Conservation (phyloP, 1,140 invertebrate genomes). For the Drosophila ananassae region DNA sequence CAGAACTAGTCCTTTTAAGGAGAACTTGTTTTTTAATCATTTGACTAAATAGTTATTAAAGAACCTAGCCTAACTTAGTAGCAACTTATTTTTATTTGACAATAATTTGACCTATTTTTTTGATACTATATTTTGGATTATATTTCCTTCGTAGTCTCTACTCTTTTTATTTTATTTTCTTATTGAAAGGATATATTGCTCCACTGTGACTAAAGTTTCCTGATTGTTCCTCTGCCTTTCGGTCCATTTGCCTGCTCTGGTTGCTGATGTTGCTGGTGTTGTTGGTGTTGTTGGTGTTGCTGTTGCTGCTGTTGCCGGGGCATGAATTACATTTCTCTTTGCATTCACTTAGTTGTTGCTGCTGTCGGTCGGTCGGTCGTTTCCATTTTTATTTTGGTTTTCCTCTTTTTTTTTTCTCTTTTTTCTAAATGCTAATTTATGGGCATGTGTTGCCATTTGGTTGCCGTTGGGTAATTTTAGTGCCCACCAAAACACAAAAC, state of each 20-base stretch:
- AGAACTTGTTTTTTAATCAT: no score
- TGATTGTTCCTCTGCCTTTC: conserved; percentile 58
- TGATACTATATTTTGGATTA: no score
- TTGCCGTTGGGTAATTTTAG: conserved; percentile 81
- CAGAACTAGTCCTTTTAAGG: no score
- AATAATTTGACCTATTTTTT: no score
- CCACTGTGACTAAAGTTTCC: conserved; percentile 41
- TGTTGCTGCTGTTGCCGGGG: conserved; percentile 53
- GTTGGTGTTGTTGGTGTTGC: conserved; percentile 40
- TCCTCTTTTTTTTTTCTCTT: conserved; percentile 43
- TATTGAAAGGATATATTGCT: background rate
- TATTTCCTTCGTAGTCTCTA: background rate
- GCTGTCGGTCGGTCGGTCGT: conserved; percentile 17
- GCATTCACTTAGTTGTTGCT: conserved; percentile 65
- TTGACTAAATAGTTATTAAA: no score
- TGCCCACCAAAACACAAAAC: conserved; percentile 59
- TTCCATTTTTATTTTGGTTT: conserved; percentile 45
- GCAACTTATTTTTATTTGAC: no score
- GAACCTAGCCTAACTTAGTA: no score
- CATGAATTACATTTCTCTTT: conserved; percentile 81
- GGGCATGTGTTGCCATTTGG: conserved; percentile 82
- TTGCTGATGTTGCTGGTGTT: conserved; percentile 40
- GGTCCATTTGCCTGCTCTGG: conserved; percentile 67
- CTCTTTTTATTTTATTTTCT: background rate
- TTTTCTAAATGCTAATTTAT: conserved; percentile 83